Evolutionary conservation across 2,888 invertebrate species (phyloP).

Genomic region (Helicoverpa assulta): DNA sequence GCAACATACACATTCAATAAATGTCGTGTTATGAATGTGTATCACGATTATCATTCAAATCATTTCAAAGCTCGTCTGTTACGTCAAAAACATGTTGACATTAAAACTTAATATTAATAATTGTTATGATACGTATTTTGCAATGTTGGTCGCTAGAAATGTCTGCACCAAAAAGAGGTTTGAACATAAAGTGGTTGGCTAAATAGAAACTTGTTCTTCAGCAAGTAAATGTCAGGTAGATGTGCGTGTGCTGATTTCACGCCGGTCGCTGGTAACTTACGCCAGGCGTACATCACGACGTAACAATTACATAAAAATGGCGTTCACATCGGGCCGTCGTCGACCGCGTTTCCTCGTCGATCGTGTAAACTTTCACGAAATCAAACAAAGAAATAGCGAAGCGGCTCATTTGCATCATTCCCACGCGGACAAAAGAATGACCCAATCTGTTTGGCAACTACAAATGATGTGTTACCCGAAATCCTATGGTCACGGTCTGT

Average conservation of each 20-base stretch:
- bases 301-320: slow-evolving; percentile 90
- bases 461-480: slow-evolving; percentile 86
- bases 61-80: too few species aligned
- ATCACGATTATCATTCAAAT: too few species aligned
- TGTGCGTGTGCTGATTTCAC: slow-evolving; percentile 46
- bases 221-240: not conserved
- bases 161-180: too few species aligned
- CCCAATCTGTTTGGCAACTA: slow-evolving; percentile 88
- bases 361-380: slow-evolving; percentile 90
- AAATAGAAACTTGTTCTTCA: too few species aligned
- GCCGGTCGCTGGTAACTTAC: slow-evolving; percentile 67
- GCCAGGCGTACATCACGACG: slow-evolving; percentile 78
- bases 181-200: too few species aligned
- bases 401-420: slow-evolving; percentile 89
- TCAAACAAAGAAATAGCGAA: slow-evolving; percentile 90
- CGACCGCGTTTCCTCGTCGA: slow-evolving; percentile 88
- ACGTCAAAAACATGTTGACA: too few species aligned
- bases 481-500: slow-evolving; percentile 84
- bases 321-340: slow-evolving; percentile 87
- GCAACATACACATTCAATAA: too few species aligned
- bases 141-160: too few species aligned
- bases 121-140: too few species aligned
- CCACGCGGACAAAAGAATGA: slow-evolving; percentile 90
- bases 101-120: too few species aligned
- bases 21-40: too few species aligned